Base-by-base conservation (phyloP, 2,797 vertebrate species). In the Vireo griseus region DNA sequence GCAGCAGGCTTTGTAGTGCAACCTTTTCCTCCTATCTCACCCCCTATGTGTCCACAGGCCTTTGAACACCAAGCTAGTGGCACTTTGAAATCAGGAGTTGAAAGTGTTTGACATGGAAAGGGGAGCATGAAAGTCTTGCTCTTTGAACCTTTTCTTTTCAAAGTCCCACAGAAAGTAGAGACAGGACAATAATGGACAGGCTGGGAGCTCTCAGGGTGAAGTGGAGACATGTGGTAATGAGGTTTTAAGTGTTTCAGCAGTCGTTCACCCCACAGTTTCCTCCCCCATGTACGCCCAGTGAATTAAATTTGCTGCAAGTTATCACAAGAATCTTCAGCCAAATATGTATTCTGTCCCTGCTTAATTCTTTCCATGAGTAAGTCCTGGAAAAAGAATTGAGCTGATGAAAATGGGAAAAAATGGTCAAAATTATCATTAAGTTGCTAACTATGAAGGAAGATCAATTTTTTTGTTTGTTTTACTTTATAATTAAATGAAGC, bases 41-140 rank as follows among this genome's bases (percentile, higher is more conserved):
- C 97, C 98, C 97, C 98, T 89, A 93, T 82, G 95, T 97, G 97
- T 97, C 97, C 79, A 96, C 88, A 92, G 97, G 97, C 96, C 98
- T 99, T 99, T 99, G 99, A 99, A 98, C 98, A 98, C 96, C 95
- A 85, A 98, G 97, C 51, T 82, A 98, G 98, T 98, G 98, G 96
- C 98, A 98, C 98, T 99, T 99, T 99, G 98, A 99, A 99, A 98
- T 98, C 98, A 97, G 96, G 94, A 98, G 98, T 98, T 98, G 98
- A 99, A 99, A 99, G 98, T 98, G 97, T 98, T 97, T 95, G 97
- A 98, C 98, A 98, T 97, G 97, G 98, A 98, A 98, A 98, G 96
- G 96, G 96, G 97, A 98, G 98, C 98, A 98, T 98, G 98, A 98
- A 98, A 98, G 98, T 98, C 98, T 97, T 97, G 98, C 98, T 98